phyloP scores from a whole-genome alignment of 2,888 invertebrate species.

The Siphonodentalium dalli region DNA sequence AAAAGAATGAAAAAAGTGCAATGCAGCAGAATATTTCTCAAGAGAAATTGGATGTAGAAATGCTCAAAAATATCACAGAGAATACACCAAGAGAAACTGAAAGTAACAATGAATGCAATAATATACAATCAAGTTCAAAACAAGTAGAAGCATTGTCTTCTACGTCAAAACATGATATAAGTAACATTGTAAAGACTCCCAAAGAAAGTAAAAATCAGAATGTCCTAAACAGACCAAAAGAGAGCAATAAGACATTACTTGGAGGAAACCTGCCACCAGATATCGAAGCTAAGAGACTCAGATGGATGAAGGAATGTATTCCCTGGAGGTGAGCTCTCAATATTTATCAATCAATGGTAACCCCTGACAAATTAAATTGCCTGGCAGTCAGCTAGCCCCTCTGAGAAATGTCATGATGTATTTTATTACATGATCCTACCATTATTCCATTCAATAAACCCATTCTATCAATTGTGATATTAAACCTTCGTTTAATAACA shows the following conservation, averaged over 20 bases:
- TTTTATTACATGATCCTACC: background rate
- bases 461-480: no score
- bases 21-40: background rate
- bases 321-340: slow-evolving; percentile 53
- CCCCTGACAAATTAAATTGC: background rate
- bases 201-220: slow-evolving; percentile 27
- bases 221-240: slow-evolving; percentile 22
- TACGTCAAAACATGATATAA: no score
- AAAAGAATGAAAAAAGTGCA: slow-evolving; percentile 5
- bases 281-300: slow-evolving; percentile 41
- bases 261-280: slow-evolving; percentile 33
- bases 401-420: background rate
- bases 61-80: background rate
- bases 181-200: slow-evolving; percentile 11
- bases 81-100: background rate
- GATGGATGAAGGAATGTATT: slow-evolving; percentile 54
- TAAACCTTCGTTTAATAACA: no score
- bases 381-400: background rate
- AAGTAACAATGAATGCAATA: no score
- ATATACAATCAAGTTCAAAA: background rate
- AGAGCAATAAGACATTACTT: slow-evolving; percentile 19
- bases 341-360: background rate
- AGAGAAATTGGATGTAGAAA: slow-evolving; percentile 8
- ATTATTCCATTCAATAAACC: no score
- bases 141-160: background rate